phyloP scores from a whole-genome alignment of 2,113 vertebrate species.

The Mustela lutreola region DNA sequence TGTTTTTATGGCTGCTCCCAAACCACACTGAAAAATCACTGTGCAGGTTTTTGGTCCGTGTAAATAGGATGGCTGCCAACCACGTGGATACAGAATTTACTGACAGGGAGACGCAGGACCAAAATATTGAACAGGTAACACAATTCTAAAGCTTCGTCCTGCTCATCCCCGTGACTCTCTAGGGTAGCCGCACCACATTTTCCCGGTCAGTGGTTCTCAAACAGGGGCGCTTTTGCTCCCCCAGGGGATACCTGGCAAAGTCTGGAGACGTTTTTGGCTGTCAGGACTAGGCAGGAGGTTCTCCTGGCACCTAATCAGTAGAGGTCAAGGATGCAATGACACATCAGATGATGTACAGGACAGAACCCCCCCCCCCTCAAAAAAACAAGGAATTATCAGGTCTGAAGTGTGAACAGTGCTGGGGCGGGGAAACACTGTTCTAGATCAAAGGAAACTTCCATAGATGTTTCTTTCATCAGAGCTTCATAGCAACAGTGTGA shows the following conservation, averaged over 20 bases:
- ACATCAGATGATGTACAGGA: too few species aligned
- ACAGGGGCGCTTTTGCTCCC: background rate
- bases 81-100: background rate
- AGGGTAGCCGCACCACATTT: background rate
- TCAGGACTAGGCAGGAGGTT: background rate
- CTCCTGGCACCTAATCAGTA: background rate
- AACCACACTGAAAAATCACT: constrained; percentile 53
- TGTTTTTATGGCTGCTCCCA: constrained; percentile 75
- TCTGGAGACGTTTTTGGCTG: background rate
- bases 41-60: background rate
- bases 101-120: background rate
- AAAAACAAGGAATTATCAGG: background rate
- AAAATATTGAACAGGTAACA: background rate
- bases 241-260: background rate
- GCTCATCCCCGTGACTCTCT: background rate
- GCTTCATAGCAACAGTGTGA: background rate
- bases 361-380: background rate
- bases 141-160: fast-evolving
- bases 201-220: background rate
- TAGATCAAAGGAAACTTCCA: background rate
- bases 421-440: background rate
- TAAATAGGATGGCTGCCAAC: constrained; percentile 21
- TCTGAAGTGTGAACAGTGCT: background rate
- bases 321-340: background rate
- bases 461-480: background rate